Base-by-base conservation (phyloP, 2,797 vertebrate genomes). In the Pteronotus mesoamericanus region DNA sequence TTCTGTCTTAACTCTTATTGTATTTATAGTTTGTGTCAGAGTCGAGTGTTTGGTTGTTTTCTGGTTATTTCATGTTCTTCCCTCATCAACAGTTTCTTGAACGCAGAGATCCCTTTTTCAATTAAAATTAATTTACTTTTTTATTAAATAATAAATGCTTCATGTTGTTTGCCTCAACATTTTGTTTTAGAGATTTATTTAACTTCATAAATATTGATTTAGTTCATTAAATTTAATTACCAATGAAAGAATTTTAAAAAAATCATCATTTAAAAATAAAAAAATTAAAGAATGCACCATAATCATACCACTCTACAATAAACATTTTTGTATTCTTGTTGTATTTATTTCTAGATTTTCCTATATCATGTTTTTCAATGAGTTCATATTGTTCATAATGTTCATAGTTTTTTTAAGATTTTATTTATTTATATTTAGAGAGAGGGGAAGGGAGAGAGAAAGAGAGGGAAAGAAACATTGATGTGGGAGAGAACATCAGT, bases 221-320 rank as follows among this genome's bases (percentile, higher is more conserved):
- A 53, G 42, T 77, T 91, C 39, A 83, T 86, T 87, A 32, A 72
- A 68, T 91, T 84, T 72, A 77, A 84, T 64, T 93, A 51, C 19
- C n/a, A 87, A 39, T 74, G 94, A 93, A 89, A 93, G 32, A 84
- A 93, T 59, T n/a, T n/a, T n/a, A n/a, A 86, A 59, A 94, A 86
- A 92, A 77, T 91, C 59, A 64, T 51, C 84, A 44, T 34, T 84
- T 44, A 95, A 96, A 95, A 66, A 37, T 48, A 69, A 86, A 88
- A n/a, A 74, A 69, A 87, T 68, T 74, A 86, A 46, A 95, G 53
- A 78, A 97, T 96, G 32, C 32, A 21, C 37, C 32, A 53, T 77
- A 89, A 84, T 57, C 46, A 84, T 44, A 74, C 26, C 14, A 87
- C 55, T 37, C 4, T 64, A 57, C 11, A 92, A 94, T 55, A 57